These are phyloP conservation scores for Phalera bucephala DNA, from an alignment of 2,888 invertebrate species.

Conservation along the genomic window DNA sequence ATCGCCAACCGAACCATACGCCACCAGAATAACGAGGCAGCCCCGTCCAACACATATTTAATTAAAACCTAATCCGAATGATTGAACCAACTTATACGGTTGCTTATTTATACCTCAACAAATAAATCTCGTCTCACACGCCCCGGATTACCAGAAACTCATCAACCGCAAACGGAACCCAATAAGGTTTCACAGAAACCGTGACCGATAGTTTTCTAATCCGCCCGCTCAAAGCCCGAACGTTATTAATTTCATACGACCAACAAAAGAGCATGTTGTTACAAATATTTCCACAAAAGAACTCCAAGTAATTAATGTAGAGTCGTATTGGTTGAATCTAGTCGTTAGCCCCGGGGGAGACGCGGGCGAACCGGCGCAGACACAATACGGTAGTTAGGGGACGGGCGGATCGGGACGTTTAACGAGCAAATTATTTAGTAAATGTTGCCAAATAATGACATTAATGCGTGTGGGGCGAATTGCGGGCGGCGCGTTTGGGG, in stretches of 20 bases:
- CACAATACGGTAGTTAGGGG: conserved; percentile 79
- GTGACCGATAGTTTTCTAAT: conserved; percentile 60
- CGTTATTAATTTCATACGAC: conserved; percentile 69
- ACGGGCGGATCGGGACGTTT: conserved; percentile 73
- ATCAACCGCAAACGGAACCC: conserved; percentile 47
- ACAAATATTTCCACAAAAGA: conserved; percentile 73
- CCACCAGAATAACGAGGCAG: too few relatives aligned
- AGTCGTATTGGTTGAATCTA: conserved; percentile 69
- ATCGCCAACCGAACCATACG: too few relatives aligned
- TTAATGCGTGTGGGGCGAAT: conserved; percentile 60
- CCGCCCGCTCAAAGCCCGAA: conserved; percentile 46
- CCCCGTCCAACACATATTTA: too few relatives aligned
- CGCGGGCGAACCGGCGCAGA: conserved; percentile 47
- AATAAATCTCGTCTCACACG: conserved; percentile 5
- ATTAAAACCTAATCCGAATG: conserved; percentile 1
- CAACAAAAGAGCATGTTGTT: conserved; percentile 74
- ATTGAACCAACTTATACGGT: conserved; percentile 2
- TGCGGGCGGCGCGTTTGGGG: conserved; percentile 8
- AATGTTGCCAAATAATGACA: conserved; percentile 83
- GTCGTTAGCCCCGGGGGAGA: conserved; percentile 65
- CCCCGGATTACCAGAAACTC: conserved; percentile 51
- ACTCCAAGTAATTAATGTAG: conserved; percentile 69
- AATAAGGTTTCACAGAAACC: conserved; percentile 54
- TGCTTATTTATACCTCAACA: conserved; percentile 4
- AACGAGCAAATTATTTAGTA: conserved; percentile 82